A percentile compares a stretch with the other conserved stretches of the same genome.
Evolutionary conservation across 2,113 vertebrate species (phyloP).

Genomic region (Zosterops lateralis): DNA sequence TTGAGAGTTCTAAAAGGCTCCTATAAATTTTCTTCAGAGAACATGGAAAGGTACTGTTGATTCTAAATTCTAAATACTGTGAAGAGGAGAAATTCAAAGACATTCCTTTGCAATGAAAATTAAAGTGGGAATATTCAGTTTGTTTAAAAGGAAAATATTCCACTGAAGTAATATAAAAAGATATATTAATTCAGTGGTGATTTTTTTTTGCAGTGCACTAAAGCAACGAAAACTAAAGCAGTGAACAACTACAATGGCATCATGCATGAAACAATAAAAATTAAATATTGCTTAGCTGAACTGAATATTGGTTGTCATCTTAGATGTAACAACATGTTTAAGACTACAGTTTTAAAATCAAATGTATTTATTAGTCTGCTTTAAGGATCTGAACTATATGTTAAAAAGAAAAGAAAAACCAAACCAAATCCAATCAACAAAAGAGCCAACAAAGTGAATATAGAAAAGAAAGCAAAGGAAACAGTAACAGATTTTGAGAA

Average conservation of each 20-base stretch:
- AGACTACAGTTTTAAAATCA: neutral
- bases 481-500: constrained; percentile 46
- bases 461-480: constrained; percentile 29
- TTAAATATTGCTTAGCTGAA: neutral
- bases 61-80: constrained; percentile 12
- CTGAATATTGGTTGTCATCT: neutral
- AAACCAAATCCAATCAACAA: neutral
- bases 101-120: neutral
- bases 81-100: neutral
- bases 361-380: neutral
- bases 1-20: neutral
- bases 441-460: neutral
- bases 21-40: constrained; percentile 31
- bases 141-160: neutral
- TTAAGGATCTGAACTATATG: neutral
- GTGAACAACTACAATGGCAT: neutral
- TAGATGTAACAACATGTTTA: neutral
- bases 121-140: neutral
- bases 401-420: neutral
- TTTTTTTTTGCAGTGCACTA: neutral
- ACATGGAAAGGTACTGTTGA: neutral
- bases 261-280: neutral
- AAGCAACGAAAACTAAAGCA: neutral
- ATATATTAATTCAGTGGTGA: neutral
- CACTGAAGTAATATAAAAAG: neutral